phyloP scores from a whole-genome alignment of 2,797 vertebrate genomes.

The Amphiprion clarkii region DNA sequence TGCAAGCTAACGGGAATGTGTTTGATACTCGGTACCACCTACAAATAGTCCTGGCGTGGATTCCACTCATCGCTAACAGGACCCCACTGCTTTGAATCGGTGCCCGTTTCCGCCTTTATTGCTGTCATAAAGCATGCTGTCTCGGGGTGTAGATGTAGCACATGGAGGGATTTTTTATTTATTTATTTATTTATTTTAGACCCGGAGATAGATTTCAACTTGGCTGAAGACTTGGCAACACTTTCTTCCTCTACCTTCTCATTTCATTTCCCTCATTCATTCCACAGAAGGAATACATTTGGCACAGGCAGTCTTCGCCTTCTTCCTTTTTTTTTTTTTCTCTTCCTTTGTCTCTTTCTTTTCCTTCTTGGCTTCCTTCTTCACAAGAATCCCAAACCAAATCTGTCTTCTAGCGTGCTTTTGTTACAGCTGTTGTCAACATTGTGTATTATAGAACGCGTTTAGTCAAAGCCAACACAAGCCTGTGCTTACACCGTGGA shows the following conservation, averaged over 20 bases:
- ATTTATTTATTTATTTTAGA: neutral
- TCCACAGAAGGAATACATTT: conserved; percentile 40
- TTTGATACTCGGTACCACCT: conserved; percentile 73
- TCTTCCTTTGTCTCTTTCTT: neutral
- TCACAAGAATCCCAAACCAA: neutral
- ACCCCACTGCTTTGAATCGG: conserved; percentile 67
- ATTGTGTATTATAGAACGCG: neutral
- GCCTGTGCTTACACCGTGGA: neutral
- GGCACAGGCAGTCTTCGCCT: conserved; percentile 17
- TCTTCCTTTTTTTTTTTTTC: neutral
- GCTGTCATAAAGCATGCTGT: conserved; percentile 66
- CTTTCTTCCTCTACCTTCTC: conserved; percentile 43
- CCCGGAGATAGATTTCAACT: conserved; percentile 57
- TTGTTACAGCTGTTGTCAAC: conserved; percentile 16
- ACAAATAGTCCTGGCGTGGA: conserved; percentile 77
- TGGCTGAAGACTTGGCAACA: conserved; percentile 61
- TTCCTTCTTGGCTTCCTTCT: neutral
- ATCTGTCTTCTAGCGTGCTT: neutral
- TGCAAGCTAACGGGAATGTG: conserved; percentile 62
- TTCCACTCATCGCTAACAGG: conserved; percentile 55
- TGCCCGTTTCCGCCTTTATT: conserved; percentile 76
- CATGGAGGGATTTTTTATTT: conserved; percentile 25
- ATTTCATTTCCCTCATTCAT: conserved; percentile 39
- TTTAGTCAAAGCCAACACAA: conserved; percentile 8
- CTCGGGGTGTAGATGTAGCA: conserved; percentile 56